phyloP scores from a whole-genome alignment of 1,140 invertebrate genomes.

The Rhagoletis pomonella region DNA sequence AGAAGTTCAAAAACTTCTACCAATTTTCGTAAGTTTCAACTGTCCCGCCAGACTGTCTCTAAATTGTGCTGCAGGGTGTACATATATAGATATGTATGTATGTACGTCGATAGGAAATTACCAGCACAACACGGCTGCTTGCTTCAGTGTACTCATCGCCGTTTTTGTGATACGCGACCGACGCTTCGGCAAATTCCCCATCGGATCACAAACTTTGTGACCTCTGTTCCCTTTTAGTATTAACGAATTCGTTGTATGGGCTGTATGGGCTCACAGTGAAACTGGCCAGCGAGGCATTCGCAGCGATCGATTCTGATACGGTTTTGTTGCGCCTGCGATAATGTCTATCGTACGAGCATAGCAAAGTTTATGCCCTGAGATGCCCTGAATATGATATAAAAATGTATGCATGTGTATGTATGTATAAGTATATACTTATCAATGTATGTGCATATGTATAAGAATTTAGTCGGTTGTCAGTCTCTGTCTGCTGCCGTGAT shows the following conservation, averaged over 20 bases:
- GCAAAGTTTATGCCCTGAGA: constrained; percentile 39
- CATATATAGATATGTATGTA: too few species aligned
- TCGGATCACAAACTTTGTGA: not conserved
- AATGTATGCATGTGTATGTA: not conserved
- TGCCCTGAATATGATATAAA: not conserved
- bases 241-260: not conserved
- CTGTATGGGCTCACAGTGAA: not conserved
- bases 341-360: not conserved
- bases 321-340: not conserved
- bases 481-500: constrained; percentile 8
- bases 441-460: not conserved
- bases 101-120: not conserved
- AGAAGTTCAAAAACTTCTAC: too few species aligned
- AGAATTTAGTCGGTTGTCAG: constrained; percentile 36
- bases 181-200: not conserved
- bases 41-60: too few species aligned
- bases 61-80: too few species aligned
- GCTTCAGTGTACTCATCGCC: not conserved
- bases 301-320: not conserved
- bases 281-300: not conserved
- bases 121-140: not conserved
- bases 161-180: not conserved
- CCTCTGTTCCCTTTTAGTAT: not conserved
- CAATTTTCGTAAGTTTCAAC: too few species aligned
- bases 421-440: not conserved